phyloP scores from a whole-genome alignment of 2,888 invertebrate species.

The Ichneumoninae sp. region DNA sequence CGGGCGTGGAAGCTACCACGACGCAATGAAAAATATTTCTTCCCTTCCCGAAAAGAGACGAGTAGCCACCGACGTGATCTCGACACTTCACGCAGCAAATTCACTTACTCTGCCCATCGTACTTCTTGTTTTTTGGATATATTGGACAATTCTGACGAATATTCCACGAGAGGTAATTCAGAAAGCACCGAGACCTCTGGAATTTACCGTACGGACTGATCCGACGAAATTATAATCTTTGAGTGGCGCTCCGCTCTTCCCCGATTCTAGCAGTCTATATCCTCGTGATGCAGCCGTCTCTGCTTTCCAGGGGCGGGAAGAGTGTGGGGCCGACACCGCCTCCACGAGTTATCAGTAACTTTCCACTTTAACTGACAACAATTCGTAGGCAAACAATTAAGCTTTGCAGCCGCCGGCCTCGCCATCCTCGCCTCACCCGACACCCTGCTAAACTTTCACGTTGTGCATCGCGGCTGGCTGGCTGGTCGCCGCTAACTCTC shows the following conservation, averaged over 20 bases:
- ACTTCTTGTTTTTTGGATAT: background rate
- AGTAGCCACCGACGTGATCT: slow-evolving; percentile 21
- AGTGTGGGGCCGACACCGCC: slow-evolving; percentile 22
- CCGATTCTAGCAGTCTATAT: slow-evolving; percentile 42
- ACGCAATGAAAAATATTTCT: slow-evolving; percentile 37
- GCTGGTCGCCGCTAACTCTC: slow-evolving; percentile 61
- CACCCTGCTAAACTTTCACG: slow-evolving; percentile 73
- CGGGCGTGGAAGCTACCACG: slow-evolving; percentile 13
- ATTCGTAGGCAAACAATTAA: slow-evolving; percentile 81
- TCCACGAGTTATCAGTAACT: slow-evolving; percentile 79
- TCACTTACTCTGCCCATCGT: background rate
- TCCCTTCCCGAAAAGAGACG: background rate
- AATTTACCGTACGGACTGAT: slow-evolving; percentile 36
- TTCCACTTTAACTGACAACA: slow-evolving; percentile 81
- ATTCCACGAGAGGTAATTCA: slow-evolving; percentile 13
- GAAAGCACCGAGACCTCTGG: slow-evolving; percentile 30
- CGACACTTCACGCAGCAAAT: slow-evolving; percentile 33
- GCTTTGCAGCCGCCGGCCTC: slow-evolving; percentile 66
- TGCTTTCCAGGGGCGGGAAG: slow-evolving; percentile 17
- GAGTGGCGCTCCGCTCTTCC: slow-evolving; percentile 34
- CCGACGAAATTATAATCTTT: slow-evolving; percentile 61
- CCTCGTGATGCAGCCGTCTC: slow-evolving; percentile 32
- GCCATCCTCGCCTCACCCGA: slow-evolving; percentile 50
- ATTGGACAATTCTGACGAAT: slow-evolving; percentile 52
- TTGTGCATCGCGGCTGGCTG: slow-evolving; percentile 66